Base-by-base conservation (phyloP, 2,888 invertebrate genomes). In the Aelia acuminata region DNA sequence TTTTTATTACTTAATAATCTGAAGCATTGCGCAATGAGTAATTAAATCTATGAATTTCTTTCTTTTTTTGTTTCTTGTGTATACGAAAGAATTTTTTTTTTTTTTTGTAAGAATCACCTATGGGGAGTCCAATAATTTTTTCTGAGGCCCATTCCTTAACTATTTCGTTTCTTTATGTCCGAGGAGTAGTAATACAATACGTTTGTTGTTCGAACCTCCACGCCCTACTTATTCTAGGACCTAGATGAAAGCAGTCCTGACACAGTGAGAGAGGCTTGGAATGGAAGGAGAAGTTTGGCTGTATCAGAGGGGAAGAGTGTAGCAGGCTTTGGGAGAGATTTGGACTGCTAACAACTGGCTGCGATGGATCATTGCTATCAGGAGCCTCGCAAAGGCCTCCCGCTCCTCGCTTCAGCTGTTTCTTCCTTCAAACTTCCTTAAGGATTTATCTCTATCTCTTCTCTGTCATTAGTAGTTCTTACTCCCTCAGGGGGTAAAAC, bases 391-490 rank as follows among this genome's bases (percentile, higher is more conserved):
- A 35, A 31, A 18, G 31, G 15, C 4, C 31, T 7, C 31, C 63
- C 26, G 31, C 26, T 18, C 13, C 31, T 35, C 63, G 63, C 63
- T 70, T 8, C 63, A 70, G 31, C 63, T 15, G 35, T 70, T 70
- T 70, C 63, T 70, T 70, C 31, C 63, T 70, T 70, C 35, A 70
- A 70, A 70, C 63, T 70, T 70, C 31, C 35, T 35, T 20, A 22
- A 70, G 31, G 31, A 35, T 35, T 70, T 70, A 70, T 70, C 31
- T 70, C 20, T 70, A 70, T 70, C 31, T 70, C 63, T 70, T 70
- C 63, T 70, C 63, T 20, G 8, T 70, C 63, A 70, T 70, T 70
- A 70, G 31, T 70, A 70, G 31, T 70, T 70, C 63, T 70, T 70
- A 18, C 35, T 7, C 10, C 31, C 8, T 31, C 15, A 26, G 26